Evolutionary conservation across 1,140 invertebrate species (phyloP), one percentile per base, ranked within the genome.

Genomic region (Drosophila persimilis): DNA sequence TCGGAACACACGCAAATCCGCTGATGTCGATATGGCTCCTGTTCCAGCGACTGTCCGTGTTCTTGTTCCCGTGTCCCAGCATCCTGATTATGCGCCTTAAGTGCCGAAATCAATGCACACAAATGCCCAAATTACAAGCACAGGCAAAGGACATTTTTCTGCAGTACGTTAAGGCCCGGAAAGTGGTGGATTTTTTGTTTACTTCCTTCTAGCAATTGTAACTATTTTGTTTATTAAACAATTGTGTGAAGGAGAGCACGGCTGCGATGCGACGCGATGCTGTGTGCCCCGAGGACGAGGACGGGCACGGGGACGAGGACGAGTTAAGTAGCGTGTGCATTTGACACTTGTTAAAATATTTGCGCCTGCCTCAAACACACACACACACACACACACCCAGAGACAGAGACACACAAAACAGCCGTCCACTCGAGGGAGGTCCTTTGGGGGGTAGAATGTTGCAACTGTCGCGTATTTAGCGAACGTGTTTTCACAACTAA

Each of bases 301-400:
- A 26, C 4, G 24, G 5, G 24, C 0, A 65, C 62, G 29, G 43
- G 44, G 20, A 43, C 64, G 66, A 51, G 65, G 62, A 61, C 58
- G 63, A 78, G 83, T 86, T 89, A 89, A 89, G 86, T 89, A 89
- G 81, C 86, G 86, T 89, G 86, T 89, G 86, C 80, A 90, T 90
- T 80, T 89, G 86, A 89, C 86, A 89, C 86, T 89, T 89, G 86
- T 89, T 90, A 89, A 89, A 89, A 89, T 89, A 89, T 89, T 89
- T 89, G 88, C 86, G 83, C 74, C 73, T 81, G 77, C 81, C 69
- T 77, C 72, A 51, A 60, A 76, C 80, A 83, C 51, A 71, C 63
- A 60, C 46, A 53, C 47, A 70, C 24, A n/a, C n/a, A n/a, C n/a
- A 45, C 31, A 24, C 59, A 57, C 56, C 58, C 59, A 57, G 39